phyloP scores from a whole-genome alignment of 2,113 vertebrate genomes.

The Coturnix japonica region DNA sequence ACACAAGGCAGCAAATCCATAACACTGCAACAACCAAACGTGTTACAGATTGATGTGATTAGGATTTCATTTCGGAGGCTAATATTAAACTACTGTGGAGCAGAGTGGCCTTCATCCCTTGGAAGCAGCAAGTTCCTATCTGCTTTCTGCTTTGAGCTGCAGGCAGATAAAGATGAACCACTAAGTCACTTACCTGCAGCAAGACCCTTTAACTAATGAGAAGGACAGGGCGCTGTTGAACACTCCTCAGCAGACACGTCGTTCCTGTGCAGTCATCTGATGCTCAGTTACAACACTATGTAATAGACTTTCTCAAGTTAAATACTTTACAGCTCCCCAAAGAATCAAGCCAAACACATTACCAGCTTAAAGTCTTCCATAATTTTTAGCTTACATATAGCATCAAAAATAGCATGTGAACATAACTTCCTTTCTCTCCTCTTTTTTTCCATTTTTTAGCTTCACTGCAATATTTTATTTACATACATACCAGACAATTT shows the following conservation, averaged over 20 bases:
- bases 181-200: not conserved
- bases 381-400: not conserved
- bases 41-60: not conserved
- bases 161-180: not conserved
- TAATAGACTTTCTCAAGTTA: not conserved
- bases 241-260: not conserved
- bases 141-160: not conserved
- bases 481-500: not conserved
- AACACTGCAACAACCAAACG: not conserved
- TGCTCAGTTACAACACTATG: not conserved
- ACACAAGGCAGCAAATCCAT: accelerated
- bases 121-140: not conserved
- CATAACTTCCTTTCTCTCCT: not conserved
- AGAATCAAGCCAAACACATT: not conserved
- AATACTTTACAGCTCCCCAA: not conserved
- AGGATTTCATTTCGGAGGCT: not conserved
- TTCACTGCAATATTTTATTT: not conserved
- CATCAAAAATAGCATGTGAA: not conserved
- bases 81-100: not conserved
- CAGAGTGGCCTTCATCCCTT: not conserved
- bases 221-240: not conserved
- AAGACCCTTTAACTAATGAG: not conserved
- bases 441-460: not conserved
- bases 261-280: not conserved
- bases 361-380: not conserved